Conservation (phyloP, 2,113 vertebrate genomes). For the Maccullochella peelii region DNA sequence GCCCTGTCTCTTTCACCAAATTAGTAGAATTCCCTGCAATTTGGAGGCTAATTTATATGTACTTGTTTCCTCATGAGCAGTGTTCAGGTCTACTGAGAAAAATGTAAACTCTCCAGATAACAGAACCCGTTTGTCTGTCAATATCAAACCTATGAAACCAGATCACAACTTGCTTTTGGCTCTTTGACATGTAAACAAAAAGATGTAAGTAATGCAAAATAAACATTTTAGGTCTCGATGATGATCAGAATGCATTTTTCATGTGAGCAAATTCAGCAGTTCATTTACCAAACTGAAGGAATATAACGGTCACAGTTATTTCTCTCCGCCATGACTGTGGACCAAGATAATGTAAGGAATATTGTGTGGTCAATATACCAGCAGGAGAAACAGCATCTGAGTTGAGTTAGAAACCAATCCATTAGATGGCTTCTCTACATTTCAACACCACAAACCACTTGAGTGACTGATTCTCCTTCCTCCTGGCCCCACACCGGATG, state of each 20-base stretch:
- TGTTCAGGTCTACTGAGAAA: neutral
- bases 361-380: neutral
- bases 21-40: slow-evolving; percentile 8
- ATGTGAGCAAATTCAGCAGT: neutral
- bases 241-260: neutral
- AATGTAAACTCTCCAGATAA: neutral
- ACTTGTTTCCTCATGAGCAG: neutral
- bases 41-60: slow-evolving; percentile 28
- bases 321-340: neutral
- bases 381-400: neutral
- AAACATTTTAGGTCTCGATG: neutral
- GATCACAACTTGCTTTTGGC: neutral
- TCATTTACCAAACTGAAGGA: neutral
- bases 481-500: neutral
- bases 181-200: slow-evolving; percentile 5
- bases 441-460: slow-evolving; percentile 27
- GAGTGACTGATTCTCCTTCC: slow-evolving; percentile 4
- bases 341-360: neutral
- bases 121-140: neutral
- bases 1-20: slow-evolving; percentile 8
- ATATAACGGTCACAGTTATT: too few relatives aligned
- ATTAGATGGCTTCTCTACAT: slow-evolving; percentile 9
- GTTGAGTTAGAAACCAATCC: slow-evolving; percentile 13
- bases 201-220: neutral
- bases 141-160: neutral